Percentiles rank a stretch among this genome's conserved stretches.
These are phyloP conservation scores for Morphnarchus princeps DNA, from an alignment of 2,113 vertebrate species.

Conservation along the genomic window DNA sequence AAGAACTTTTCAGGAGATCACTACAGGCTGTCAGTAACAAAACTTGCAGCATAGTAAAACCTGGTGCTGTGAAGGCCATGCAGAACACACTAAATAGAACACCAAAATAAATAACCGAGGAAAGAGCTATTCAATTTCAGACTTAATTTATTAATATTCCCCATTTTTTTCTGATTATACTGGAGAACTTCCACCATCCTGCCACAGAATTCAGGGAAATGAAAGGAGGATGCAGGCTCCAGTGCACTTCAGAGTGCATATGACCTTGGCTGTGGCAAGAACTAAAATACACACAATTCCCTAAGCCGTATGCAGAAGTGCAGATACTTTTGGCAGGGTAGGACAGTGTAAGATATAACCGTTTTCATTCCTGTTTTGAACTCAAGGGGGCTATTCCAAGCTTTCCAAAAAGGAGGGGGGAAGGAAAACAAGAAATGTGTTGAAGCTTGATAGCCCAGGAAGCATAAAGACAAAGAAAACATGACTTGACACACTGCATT, in stretches of 20 bases:
- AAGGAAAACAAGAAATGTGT: background rate
- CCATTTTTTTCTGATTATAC: background rate
- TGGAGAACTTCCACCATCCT: background rate
- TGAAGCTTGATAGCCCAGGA: background rate
- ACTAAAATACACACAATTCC: background rate
- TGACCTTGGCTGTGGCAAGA: background rate
- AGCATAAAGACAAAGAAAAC: background rate
- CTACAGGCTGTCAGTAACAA: background rate
- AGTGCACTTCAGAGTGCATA: background rate
- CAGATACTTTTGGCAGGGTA: background rate
- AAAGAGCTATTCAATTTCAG: background rate
- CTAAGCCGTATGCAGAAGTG: background rate
- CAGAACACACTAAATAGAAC: background rate
- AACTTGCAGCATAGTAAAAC: background rate
- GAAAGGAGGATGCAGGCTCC: background rate
- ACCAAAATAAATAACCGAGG: background rate
- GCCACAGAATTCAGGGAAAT: background rate
- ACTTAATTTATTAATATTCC: background rate
- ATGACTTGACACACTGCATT: background rate
- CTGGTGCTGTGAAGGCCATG: background rate
- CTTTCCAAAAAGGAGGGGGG: background rate
- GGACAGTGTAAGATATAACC: background rate
- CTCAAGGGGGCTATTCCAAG: background rate
- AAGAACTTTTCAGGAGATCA: background rate
- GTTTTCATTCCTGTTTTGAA: background rate